Conservation (phyloP, 2,113 vertebrate genomes). For the Microcebus tavaratra region DNA sequence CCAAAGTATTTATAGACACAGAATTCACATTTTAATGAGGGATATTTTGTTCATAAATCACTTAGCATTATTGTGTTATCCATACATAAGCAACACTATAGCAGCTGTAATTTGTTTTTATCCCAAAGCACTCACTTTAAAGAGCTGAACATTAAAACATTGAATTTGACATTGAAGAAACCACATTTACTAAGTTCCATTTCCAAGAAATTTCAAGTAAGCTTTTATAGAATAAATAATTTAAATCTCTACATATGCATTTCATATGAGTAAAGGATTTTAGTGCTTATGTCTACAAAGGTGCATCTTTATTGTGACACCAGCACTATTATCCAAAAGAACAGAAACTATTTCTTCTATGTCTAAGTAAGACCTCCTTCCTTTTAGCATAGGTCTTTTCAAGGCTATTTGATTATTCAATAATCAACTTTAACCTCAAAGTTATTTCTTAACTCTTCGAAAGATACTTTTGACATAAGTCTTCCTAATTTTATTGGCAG, state of each 20-base stretch:
- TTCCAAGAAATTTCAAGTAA: conserved; percentile 8
- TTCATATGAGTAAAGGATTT: background rate
- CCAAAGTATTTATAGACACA: background rate
- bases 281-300: background rate
- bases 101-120: conserved; percentile 33
- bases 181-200: background rate
- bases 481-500: background rate
- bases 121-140: background rate
- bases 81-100: background rate
- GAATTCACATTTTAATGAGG: background rate
- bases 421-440: background rate
- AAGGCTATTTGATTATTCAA: background rate
- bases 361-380: background rate
- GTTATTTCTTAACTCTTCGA: background rate
- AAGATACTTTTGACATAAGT: background rate
- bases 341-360: background rate
- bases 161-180: conserved; percentile 31
- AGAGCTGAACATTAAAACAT: conserved; percentile 16
- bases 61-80: background rate
- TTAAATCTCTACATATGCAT: background rate
- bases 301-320: background rate
- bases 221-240: conserved; percentile 4
- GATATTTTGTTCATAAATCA: background rate
- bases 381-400: background rate
- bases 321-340: background rate